Base-by-base conservation (phyloP, 2,888 invertebrate species). In the Chironomus tentans region DNA sequence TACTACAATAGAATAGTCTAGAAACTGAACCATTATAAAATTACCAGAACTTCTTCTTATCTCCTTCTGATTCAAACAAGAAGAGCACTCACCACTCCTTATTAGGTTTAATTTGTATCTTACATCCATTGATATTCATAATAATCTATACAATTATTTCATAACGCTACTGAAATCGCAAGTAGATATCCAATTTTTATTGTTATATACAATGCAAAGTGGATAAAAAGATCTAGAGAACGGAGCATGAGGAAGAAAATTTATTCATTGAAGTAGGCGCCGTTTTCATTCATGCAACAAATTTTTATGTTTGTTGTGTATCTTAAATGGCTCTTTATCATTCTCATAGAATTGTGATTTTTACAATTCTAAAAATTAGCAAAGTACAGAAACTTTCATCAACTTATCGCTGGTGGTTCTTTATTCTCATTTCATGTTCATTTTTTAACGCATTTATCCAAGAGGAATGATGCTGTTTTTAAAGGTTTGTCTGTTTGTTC, bases 91-190 rank as follows among this genome's bases (percentile, higher is more conserved):
- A 15, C 15, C 10, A 38, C 21, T 4, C 74, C 74, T 18, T 74
- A 74, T 74, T 68, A 21, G 68, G 74, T 38, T 65, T 74, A 74
- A 74, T 74, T 74, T 74, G 47, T 74, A 68, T 74, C 24, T 65
- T 15, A n/a, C 1, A 38, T 38, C 22, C 12, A 50, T 71, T 46
- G n/a, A 70, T 61, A 56, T 62, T 74, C 46, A 38, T 72, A 72
- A 72, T 72, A 72, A 72, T 72, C 48, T 74, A 10, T 61, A 46
- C 68, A 74, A 74, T 74, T 74, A 68, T 68, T 74, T 74, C 74
- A 74, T 74, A 74, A 74, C 48, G 65, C 74, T 65, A 65, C 22
- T 56, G 38, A 38, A 38, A 38, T 38, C 38, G 38, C 38, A 38
- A 38, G 38, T 38, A 38, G 38, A 38, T 38, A 38, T 38, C 38